Evolutionary conservation across 2,888 invertebrate species (phyloP).

Genomic region (Tortrix viridana): DNA sequence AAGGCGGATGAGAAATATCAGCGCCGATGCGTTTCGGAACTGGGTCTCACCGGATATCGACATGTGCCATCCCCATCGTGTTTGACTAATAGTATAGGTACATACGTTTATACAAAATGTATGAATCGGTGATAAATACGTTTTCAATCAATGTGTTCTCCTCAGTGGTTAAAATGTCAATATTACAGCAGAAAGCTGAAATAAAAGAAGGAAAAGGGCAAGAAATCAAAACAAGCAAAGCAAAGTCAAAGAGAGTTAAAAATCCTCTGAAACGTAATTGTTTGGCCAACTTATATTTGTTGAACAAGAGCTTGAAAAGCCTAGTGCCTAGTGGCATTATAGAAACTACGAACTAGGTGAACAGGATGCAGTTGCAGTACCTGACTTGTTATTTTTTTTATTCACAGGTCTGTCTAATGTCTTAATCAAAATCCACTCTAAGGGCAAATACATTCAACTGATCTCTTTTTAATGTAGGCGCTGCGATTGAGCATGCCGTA

Average conservation of each 20-base stretch:
- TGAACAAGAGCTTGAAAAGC: too few species aligned
- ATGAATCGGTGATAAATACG: conserved; percentile 40
- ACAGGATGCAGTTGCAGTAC: neutral
- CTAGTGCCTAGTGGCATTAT: too few species aligned
- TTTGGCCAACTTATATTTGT: too few species aligned
- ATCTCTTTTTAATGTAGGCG: conserved; percentile 19
- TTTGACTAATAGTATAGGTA: conserved; percentile 35
- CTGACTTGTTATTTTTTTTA: conserved; percentile 14
- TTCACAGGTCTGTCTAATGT: neutral
- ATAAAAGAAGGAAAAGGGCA: neutral
- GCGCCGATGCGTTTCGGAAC: conserved; percentile 49
- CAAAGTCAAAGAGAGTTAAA: too few species aligned
- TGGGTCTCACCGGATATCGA: conserved; percentile 57
- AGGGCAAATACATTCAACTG: neutral
- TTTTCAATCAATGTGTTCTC: conserved; percentile 35
- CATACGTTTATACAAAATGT: conserved; percentile 17
- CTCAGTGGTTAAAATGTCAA: neutral
- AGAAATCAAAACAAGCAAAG: neutral
- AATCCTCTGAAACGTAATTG: too few species aligned
- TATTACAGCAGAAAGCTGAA: neutral
- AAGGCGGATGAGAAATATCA: conserved; percentile 34
- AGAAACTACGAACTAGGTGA: neutral
- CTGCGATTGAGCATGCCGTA: conserved; percentile 14
- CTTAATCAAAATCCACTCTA: conserved; percentile 15
- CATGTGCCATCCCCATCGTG: conserved; percentile 46